Conservation (phyloP, 2,888 invertebrate genomes). For the Zaprionus lineosus region DNA sequence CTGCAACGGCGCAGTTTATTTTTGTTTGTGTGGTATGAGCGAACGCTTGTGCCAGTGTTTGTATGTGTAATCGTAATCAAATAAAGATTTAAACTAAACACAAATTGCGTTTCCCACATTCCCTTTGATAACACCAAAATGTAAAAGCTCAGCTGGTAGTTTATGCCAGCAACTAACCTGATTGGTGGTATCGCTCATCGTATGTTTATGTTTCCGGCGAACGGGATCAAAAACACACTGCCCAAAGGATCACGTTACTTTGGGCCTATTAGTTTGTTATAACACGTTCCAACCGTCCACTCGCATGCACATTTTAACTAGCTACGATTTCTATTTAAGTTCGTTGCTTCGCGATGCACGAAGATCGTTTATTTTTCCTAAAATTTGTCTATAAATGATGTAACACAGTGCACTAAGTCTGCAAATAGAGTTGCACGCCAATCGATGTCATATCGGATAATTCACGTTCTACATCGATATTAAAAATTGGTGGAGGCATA, state of each 20-base stretch:
- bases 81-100: conserved; percentile 22
- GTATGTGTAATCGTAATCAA: conserved; percentile 53
- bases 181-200: conserved; percentile 72
- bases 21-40: conserved; percentile 21
- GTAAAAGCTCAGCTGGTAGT: conserved; percentile 4
- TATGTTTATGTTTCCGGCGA: conserved; percentile 61
- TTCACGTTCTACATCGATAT: too few species aligned
- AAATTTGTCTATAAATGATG: conserved; percentile 55
- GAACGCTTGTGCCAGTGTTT: conserved; percentile 7
- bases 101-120: conserved; percentile 7
- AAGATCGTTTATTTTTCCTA: conserved; percentile 30
- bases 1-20: conserved; percentile 57
- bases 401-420: conserved; percentile 46
- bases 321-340: conserved; percentile 23
- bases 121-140: neutral
- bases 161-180: conserved; percentile 66
- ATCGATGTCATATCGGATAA: conserved; percentile 17
- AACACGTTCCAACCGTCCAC: conserved; percentile 28
- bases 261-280: conserved; percentile 29
- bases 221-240: conserved; percentile 44
- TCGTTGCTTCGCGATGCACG: conserved; percentile 19
- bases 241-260: conserved; percentile 21
- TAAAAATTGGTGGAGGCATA: too few species aligned
- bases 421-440: conserved; percentile 13
- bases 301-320: conserved; percentile 40